Conservation (phyloP, 2,888 invertebrate genomes). For the Heliconius hortense region DNA sequence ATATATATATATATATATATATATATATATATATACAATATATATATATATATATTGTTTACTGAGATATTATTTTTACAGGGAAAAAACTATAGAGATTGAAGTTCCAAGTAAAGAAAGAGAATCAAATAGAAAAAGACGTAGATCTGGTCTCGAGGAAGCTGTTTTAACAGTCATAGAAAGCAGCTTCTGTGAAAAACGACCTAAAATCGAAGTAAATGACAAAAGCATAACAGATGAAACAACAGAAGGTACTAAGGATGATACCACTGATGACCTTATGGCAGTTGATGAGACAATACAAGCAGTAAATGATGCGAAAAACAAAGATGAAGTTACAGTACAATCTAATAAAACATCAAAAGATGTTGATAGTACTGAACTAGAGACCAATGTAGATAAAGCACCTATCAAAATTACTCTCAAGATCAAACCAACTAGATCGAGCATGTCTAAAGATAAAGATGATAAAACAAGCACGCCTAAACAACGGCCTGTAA, state of each 20-base stretch:
- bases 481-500: constrained; percentile 34
- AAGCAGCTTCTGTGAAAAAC: constrained; percentile 52
- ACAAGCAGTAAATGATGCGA: constrained; percentile 22
- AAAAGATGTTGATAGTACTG: constrained; percentile 29
- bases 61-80: constrained; percentile 43
- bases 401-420: constrained; percentile 46
- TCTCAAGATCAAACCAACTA: constrained; percentile 43
- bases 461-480: constrained; percentile 38
- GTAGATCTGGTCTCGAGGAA: constrained; percentile 65
- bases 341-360: constrained; percentile 15
- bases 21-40: too few species aligned
- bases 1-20: too few species aligned
- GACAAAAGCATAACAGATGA: constrained; percentile 36
- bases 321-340: constrained; percentile 13
- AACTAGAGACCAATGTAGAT: constrained; percentile 29
- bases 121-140: constrained; percentile 60
- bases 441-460: constrained; percentile 45
- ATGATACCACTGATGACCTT: not conserved
- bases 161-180: constrained; percentile 59
- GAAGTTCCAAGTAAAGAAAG: constrained; percentile 46
- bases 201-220: constrained; percentile 47
- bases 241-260: constrained; percentile 29
- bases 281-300: constrained; percentile 11
- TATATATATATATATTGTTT: too few species aligned
- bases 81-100: constrained; percentile 53